phyloP scores from a whole-genome alignment of 2,113 vertebrate species.

The Cyanoramphus novaezelandiae region DNA sequence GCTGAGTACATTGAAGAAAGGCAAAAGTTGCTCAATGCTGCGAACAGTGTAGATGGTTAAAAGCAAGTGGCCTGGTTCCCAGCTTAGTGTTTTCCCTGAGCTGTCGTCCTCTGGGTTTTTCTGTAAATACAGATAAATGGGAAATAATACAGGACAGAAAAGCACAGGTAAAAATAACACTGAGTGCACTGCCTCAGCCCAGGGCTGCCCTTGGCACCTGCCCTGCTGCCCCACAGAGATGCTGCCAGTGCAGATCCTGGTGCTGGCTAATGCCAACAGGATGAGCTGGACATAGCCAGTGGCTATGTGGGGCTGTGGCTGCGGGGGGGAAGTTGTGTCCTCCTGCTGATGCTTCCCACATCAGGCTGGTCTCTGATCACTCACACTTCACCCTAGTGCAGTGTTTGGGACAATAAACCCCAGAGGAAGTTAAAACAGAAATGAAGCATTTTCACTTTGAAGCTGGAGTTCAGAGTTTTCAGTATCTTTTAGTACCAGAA shows the following conservation, averaged over 20 bases:
- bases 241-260: neutral
- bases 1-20: conserved; percentile 96
- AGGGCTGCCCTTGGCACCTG: neutral
- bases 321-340: too few species aligned
- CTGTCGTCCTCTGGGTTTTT: conserved; percentile 95
- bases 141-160: neutral
- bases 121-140: conserved; percentile 69
- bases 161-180: neutral
- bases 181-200: rapidly evolving
- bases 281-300: neutral
- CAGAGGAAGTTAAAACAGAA: neutral
- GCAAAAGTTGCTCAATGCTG: conserved; percentile 95
- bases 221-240: neutral
- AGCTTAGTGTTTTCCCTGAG: conserved; percentile 84
- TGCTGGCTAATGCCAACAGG: neutral
- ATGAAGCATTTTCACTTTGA: neutral
- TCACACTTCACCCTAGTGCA: neutral
- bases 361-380: neutral
- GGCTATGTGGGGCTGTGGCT: too few species aligned
- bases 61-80: conserved; percentile 93
- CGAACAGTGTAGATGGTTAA: conserved; percentile 91
- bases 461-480: neutral
- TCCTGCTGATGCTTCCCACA: neutral
- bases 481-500: neutral
- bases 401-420: neutral